A percentile compares a stretch with the other conserved stretches of the same genome.
phyloP scores from a whole-genome alignment of 2,113 vertebrate species.

The Garra rufa region DNA sequence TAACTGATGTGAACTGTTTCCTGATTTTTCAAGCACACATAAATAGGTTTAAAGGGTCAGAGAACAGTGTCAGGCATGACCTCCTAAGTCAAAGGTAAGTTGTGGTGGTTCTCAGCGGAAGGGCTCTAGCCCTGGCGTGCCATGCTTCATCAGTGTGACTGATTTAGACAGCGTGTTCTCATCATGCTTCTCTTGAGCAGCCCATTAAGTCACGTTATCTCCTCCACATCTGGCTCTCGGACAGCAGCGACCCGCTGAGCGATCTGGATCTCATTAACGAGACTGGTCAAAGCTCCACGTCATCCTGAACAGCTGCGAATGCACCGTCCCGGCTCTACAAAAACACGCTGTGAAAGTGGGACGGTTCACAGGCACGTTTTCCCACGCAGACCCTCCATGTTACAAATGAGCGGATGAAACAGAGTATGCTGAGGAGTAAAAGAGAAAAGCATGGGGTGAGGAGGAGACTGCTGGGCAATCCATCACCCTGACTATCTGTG shows the following conservation, averaged over 20 bases:
- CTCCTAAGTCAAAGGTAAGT: background rate
- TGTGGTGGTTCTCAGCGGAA: background rate
- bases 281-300: slow-evolving; percentile 6
- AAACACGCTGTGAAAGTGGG: background rate
- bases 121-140: background rate
- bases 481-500: slow-evolving; percentile 47
- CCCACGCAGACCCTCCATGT: background rate
- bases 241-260: slow-evolving; percentile 14
- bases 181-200: background rate
- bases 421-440: background rate
- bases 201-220: slow-evolving; percentile 40
- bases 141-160: slow-evolving; percentile 27
- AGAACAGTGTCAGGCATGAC: background rate
- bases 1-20: background rate
- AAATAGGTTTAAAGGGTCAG: background rate
- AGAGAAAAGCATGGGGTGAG: slow-evolving; percentile 14
- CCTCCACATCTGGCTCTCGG: slow-evolving; percentile 45
- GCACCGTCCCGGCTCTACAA: background rate
- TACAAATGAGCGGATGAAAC: background rate
- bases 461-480: background rate
- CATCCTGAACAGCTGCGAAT: slow-evolving; percentile 44
- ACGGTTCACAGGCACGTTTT: background rate
- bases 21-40: background rate
- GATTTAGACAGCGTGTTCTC: slow-evolving; percentile 20
- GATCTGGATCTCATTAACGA: slow-evolving; percentile 24